Base-by-base conservation (phyloP, 1,140 invertebrate genomes). In the Popillia japonica region DNA sequence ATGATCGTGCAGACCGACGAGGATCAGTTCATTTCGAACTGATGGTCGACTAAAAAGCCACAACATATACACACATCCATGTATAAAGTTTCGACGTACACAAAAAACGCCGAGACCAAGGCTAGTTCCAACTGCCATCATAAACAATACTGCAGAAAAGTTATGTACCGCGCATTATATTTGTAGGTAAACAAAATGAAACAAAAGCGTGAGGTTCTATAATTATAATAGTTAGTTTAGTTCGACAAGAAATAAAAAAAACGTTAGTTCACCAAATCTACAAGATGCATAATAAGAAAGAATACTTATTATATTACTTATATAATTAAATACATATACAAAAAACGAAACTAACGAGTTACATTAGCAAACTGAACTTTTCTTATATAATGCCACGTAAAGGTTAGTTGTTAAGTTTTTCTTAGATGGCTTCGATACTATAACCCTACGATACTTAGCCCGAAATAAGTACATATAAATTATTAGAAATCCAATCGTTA, bases 11-110 rank as follows among this genome's bases (percentile, higher is more conserved):
- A 85, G 95, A 97, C 83, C 91, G 94, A 86, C 92, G 96, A 87
- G 97, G 97, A 82, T 96, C 95, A 80, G 96, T 98, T 80, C 96
- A 98, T 89, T 98, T 99, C 89, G 96, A 98, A 89, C 90, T 98
- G 84, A 94, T 98, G 92, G 93, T 98, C 82, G 96, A 98, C 88
- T 68, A 68, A 22, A 22, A 68, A 68, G 61, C 61, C 61, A 68
- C 61, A 8, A 68, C 61, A 17, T 40, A 34, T 34, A 44, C 72
- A 44, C 61, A 27, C 61, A 68, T 68, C 61, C 61, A 34, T 68
- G 14, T 68, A 64, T 23, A 68, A 41, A 74, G 72, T 74, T 74
- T 74, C 72, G 72, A 74, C 72, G 72, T 74, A 17, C 72, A 74
- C 34, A 22, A 17, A 74, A 74, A 74, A 41, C 72, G 72, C 41